These are phyloP conservation scores for Ephialtes manifestator DNA, from an alignment of 2,888 invertebrate species.

Conservation along the genomic window DNA sequence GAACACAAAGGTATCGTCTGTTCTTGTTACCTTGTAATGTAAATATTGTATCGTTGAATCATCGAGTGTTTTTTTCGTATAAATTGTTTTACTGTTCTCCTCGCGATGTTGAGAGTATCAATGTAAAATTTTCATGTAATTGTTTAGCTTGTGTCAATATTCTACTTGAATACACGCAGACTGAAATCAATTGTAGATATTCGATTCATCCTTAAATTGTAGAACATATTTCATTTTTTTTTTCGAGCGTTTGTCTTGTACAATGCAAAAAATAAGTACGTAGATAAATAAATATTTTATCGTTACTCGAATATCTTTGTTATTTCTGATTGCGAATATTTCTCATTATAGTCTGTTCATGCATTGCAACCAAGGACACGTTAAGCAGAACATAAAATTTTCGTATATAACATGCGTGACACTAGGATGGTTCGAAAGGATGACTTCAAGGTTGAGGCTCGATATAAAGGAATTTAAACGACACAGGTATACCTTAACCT, in stretches of 20 bases:
- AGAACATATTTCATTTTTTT: neutral
- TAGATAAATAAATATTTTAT: neutral
- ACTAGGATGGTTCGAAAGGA: slow-evolving; percentile 85
- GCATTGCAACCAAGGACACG: slow-evolving; percentile 80
- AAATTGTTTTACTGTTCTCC: slow-evolving; percentile 24
- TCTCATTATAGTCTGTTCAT: slow-evolving; percentile 64
- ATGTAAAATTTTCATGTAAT: slow-evolving; percentile 18
- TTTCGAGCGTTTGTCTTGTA: too few relatives aligned
- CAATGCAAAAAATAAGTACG: too few relatives aligned
- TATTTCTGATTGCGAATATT: slow-evolving; percentile 56
- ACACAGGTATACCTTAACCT: slow-evolving; percentile 90
- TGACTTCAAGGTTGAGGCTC: slow-evolving; percentile 83
- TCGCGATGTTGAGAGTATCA: slow-evolving; percentile 34
- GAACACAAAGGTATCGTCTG: slow-evolving; percentile 26
- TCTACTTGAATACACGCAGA: slow-evolving; percentile 35
- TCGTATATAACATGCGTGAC: slow-evolving; percentile 82
- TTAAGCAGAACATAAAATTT: slow-evolving; percentile 80
- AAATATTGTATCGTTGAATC: slow-evolving; percentile 4
- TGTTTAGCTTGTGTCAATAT: slow-evolving; percentile 45
- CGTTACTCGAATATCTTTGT: neutral
- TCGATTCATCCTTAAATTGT: neutral
- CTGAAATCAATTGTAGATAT: neutral
- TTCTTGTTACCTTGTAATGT: slow-evolving; percentile 30
- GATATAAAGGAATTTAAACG: slow-evolving; percentile 85
- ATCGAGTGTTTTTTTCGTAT: slow-evolving; percentile 3